Percentiles rank a stretch among this genome's conserved stretches.
phyloP scores from a whole-genome alignment of 1,140 invertebrate species.

The Drosophila bocki region DNA sequence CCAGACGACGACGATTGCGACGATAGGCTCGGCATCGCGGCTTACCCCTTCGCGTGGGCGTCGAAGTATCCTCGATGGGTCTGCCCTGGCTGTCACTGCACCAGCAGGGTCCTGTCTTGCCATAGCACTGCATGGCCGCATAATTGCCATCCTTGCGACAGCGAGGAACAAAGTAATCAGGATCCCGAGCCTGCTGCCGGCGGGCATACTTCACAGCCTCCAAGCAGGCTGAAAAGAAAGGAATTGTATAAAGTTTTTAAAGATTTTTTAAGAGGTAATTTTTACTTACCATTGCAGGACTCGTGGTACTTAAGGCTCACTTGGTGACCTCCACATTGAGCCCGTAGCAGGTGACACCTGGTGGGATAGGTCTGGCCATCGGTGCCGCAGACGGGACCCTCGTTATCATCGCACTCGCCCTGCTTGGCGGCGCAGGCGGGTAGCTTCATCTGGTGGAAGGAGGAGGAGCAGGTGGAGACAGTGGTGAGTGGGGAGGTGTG shows the following conservation, averaged over 20 bases:
- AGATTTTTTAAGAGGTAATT: not conserved
- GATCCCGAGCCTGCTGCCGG: conserved; percentile 75
- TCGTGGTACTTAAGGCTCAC: conserved; percentile 90
- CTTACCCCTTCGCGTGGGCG: conserved; percentile 87
- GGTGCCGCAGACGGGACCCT: conserved; percentile 91
- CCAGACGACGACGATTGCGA: conserved; percentile 83
- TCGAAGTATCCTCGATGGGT: conserved; percentile 91
- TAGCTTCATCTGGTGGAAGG: conserved; percentile 52
- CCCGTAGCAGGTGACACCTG: conserved; percentile 90
- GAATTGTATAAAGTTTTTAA: not conserved
- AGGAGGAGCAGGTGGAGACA: conserved; percentile 33
- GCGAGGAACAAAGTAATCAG: conserved; percentile 87
- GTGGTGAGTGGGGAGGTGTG: conserved; percentile 34
- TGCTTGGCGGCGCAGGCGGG: conserved; percentile 82
- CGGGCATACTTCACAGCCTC: conserved; percentile 75
- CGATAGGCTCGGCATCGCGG: conserved; percentile 88
- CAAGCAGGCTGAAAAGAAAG: conserved; percentile 61
- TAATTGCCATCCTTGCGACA: conserved; percentile 94
- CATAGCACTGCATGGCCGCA: conserved; percentile 93
- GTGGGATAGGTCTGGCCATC: conserved; percentile 92
- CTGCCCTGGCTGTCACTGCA: conserved; percentile 93
- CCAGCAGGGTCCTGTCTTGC: conserved; percentile 88
- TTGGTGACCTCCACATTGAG: conserved; percentile 89
- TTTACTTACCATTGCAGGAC: conserved; percentile 88
- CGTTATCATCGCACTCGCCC: conserved; percentile 81